Evolutionary conservation across 2,888 invertebrate genomes (phyloP), one percentile per base, ranked within the genome.

Genomic region (Ormyrus nitidulus): DNA sequence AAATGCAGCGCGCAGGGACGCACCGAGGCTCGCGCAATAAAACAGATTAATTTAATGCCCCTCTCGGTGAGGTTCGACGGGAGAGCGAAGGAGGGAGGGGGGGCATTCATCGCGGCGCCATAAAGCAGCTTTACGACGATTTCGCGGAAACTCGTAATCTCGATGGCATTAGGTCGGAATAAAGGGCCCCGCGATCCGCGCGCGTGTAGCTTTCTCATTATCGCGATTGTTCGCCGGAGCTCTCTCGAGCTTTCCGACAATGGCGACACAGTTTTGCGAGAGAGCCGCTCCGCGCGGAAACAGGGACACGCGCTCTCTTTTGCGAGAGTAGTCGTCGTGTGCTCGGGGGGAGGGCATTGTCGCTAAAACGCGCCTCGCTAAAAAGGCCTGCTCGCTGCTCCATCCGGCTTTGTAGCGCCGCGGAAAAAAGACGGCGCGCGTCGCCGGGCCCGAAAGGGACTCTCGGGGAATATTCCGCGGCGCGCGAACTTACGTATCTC

Each of bases 131-230:
- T 61, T 61, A 61, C 54, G 54, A 8, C 11, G 46, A 65, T 49
- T 65, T 74, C 65, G 13, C 65, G 56, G 19, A 58, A 65, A 34
- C 65, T 13, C 56, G 58, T 56, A 65, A 56, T 54, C n/a, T 34
- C 51, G 71, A 48, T 48, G 13, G 19, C 48, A 54, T 49, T 34
- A 11, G 46, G 11, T 70, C 48, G 11, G 19, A 51, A 54, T n/a
- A 34, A 13, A 13, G 13, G 13, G 58, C 58, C 9, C 44, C 34
- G 11, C 11, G 10, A 74, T 58, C 69, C 6, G 66, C 65, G 66
- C 65, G 34, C 34, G 87, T 87, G 88, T 87, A 85, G 88, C 86
- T 88, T 89, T 89, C 86, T 88, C 88, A 89, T 89, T 89, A 89
- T 88, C 86, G 82, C 86, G 86, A 88, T 89, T 89, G 88, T 89